A percentile compares a stretch with the other conserved stretches of the same genome.
phyloP scores from a whole-genome alignment of 1,140 invertebrate species.

The Pseudachorutes palmiensis region DNA sequence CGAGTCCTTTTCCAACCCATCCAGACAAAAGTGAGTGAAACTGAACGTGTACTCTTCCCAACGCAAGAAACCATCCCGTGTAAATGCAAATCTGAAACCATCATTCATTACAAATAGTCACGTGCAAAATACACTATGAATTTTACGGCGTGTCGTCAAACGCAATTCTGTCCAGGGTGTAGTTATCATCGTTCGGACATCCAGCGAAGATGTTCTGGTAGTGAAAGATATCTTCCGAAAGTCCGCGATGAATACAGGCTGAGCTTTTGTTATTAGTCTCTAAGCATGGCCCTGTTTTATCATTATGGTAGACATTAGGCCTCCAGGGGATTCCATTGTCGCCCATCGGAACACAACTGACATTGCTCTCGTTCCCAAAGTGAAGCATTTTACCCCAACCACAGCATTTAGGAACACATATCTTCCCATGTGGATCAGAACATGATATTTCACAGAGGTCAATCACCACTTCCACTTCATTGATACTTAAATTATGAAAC shows the following conservation, averaged over 20 bases:
- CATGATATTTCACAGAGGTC: not conserved
- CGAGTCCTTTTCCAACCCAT: too few species aligned
- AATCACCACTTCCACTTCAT: not conserved
- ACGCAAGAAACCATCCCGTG: not conserved
- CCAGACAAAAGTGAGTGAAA: not conserved
- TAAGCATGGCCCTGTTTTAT: not conserved
- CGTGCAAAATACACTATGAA: too few species aligned
- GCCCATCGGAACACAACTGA: not conserved
- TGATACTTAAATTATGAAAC: too few species aligned
- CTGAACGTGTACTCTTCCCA: not conserved
- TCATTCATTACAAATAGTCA: too few species aligned
- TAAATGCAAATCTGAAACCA: constrained; percentile 3
- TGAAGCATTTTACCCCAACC: not conserved
- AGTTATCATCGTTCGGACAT: not conserved
- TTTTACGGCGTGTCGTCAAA: not conserved
- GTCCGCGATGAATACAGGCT: not conserved
- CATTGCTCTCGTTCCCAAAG: not conserved
- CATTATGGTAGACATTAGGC: not conserved
- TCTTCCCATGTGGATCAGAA: not conserved
- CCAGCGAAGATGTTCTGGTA: not conserved
- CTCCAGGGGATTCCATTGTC: not conserved
- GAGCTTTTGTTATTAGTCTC: not conserved
- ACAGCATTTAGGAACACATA: constrained; percentile 11
- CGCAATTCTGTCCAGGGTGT: not conserved
- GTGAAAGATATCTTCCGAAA: not conserved